phyloP scores from a whole-genome alignment of 2,113 vertebrate species.

The Uropsilus gracilis region DNA sequence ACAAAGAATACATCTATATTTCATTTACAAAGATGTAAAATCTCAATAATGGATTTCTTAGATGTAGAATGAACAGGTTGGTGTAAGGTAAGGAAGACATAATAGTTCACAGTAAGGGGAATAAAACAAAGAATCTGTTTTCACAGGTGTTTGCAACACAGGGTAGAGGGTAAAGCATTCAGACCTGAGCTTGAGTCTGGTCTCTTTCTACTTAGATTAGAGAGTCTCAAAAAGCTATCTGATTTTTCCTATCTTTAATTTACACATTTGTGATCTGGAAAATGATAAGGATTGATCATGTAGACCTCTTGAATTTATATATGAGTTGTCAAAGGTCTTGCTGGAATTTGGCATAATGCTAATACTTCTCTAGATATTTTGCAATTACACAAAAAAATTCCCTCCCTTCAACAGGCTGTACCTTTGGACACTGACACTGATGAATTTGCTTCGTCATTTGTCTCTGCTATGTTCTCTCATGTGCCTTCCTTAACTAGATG shows the following conservation, averaged over 20 bases:
- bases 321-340: background rate
- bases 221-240: background rate
- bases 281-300: background rate
- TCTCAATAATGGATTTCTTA: background rate
- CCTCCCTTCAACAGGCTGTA: too few relatives aligned
- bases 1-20: conserved; percentile 58
- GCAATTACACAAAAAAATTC: too few relatives aligned
- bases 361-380: too few relatives aligned
- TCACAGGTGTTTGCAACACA: background rate
- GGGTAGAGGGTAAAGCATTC: background rate
- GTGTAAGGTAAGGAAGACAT: background rate
- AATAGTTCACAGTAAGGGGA: background rate
- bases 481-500: too few relatives aligned
- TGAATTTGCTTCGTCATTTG: too few relatives aligned
- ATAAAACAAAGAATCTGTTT: background rate
- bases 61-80: background rate
- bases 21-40: conserved; percentile 66
- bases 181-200: background rate
- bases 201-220: background rate
- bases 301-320: background rate
- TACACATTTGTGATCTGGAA: background rate
- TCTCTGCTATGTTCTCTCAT: too few relatives aligned
- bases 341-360: too few relatives aligned
- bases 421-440: too few relatives aligned
- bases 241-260: background rate